A percentile compares a stretch with the other conserved stretches of the same genome.
phyloP scores from a whole-genome alignment of 2,113 vertebrate genomes.

The Nymphicus hollandicus region DNA sequence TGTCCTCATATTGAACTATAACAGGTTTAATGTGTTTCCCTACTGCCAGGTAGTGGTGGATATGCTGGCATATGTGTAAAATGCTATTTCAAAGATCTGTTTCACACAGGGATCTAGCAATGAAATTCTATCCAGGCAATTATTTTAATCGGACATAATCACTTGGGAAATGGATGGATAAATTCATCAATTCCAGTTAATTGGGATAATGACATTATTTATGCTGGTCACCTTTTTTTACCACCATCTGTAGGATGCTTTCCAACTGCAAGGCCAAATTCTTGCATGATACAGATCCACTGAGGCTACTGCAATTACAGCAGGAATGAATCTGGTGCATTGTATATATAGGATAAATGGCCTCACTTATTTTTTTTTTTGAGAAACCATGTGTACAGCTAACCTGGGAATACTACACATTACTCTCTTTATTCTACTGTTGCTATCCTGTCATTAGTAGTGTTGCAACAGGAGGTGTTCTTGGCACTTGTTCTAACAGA shows the following conservation, averaged over 20 bases:
- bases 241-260: conserved; percentile 16
- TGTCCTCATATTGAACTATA: not conserved
- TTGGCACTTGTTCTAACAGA: conserved; percentile 42
- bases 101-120: not conserved
- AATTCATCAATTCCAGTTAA: conserved; percentile 55
- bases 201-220: conserved; percentile 42
- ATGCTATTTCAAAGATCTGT: not conserved
- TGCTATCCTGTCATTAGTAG: conserved; percentile 36
- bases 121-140: conserved; percentile 22
- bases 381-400: conserved; percentile 24
- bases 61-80: not conserved
- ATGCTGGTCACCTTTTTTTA: conserved; percentile 17
- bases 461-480: conserved; percentile 45
- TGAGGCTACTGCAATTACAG: not conserved
- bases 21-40: not conserved
- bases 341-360: conserved; percentile 16
- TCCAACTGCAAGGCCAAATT: not conserved
- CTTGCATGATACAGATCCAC: not conserved
- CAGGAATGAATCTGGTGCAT: not conserved
- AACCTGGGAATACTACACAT: conserved; percentile 46
- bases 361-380: conserved; percentile 34
- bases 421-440: conserved; percentile 33
- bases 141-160: conserved; percentile 52
- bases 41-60: not conserved
- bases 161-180: conserved; percentile 30